Conservation (phyloP, 2,113 vertebrate species). For the Pygoscelis adeliae region DNA sequence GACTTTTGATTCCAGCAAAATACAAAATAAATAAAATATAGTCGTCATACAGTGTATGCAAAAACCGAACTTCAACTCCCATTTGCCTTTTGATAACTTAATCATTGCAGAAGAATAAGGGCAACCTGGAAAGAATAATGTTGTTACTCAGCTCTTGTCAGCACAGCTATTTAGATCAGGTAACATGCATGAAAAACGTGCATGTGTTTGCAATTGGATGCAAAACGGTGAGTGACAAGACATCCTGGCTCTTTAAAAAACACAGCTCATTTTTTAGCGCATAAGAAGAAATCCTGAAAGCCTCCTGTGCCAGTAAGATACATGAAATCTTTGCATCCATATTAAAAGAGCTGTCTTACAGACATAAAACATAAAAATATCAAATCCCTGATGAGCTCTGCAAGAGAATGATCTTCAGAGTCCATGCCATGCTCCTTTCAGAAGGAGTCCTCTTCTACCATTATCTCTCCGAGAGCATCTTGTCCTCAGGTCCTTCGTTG, state of each 20-base stretch:
- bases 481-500: background rate
- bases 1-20: background rate
- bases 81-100: background rate
- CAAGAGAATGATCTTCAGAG: background rate
- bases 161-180: background rate
- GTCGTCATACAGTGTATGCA: fast-evolving
- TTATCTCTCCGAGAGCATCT: background rate
- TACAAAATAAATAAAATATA: background rate
- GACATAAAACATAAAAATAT: background rate
- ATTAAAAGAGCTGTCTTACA: background rate
- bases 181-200: fast-evolving
- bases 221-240: background rate
- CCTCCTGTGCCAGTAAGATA: background rate
- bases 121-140: background rate
- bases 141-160: background rate
- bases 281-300: background rate
- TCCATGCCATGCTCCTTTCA: fast-evolving
- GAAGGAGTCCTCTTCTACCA: no score
- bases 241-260: background rate
- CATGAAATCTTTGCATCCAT: background rate
- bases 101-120: background rate
- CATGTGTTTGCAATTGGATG: fast-evolving
- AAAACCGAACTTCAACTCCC: background rate
- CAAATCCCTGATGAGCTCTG: background rate
- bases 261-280: background rate